Base-by-base conservation (phyloP, 2,888 invertebrate species). In the Hydrotaea diabolus region DNA sequence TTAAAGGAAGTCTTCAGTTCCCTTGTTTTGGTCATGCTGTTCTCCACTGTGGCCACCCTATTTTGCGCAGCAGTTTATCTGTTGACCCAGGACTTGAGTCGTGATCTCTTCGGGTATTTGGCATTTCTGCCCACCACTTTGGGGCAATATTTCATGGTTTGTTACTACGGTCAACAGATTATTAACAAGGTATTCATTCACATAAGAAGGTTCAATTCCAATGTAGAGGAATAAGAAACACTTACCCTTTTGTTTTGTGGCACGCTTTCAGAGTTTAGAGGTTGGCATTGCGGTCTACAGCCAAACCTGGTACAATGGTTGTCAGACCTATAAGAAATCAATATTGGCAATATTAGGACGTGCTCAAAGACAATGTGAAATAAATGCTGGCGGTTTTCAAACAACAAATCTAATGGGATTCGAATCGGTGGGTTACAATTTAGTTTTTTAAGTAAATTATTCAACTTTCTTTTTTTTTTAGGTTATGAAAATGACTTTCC, bases 351-450 rank as follows among this genome's bases (percentile, higher is more conserved):
- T 90, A 3, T 87, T 89, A n/a, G 81, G 87, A 5, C 87, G 89
- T 2, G 85, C 89, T 0, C 90, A 90, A 69, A 86, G 86, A 69
- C 87, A 87, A 2, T 87, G 87, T 0, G 85, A 86, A 31, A 64
- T 90, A 0, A 88, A 83, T 43, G 90, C 91, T 31, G 87, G 87
- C 77, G 90, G 90, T 5, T 89, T 88, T 77, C 82, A 88, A 19
- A 62, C 88, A 0, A 87, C 91, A 1, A 87, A 88, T 11, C 78
- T 89, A 62, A 85, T 85, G 13, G 89, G 88, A 11, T 90, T 90
- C 64, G 87, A 90, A 75, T 77, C 86, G 87, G 90, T 89, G n/a
- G 17, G 64, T 64, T n/a, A n/a, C n/a, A n/a, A n/a, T n/a, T n/a
- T n/a, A n/a, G n/a, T n/a, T n/a, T n/a, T n/a, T n/a, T n/a, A n/a